Base-by-base conservation (phyloP, 2,888 invertebrate genomes). In the Monoplex corrugatus region DNA sequence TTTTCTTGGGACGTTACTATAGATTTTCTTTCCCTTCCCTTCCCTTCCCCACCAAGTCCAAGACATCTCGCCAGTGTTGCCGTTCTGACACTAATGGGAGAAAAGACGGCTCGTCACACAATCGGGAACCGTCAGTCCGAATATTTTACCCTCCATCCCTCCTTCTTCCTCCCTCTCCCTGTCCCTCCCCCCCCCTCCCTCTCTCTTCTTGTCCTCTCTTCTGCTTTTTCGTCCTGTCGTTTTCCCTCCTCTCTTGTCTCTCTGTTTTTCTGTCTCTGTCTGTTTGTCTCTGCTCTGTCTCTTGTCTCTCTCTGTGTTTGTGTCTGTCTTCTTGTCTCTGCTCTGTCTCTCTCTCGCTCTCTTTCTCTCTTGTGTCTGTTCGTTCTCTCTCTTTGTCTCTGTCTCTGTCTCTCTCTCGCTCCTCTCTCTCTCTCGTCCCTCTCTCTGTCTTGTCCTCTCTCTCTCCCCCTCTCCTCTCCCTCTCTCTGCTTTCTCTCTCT, bases 1-100 rank as follows among this genome's bases (percentile, higher is more conserved):
- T 90, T 90, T 90, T 90, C 90, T 89, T 87, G 87, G 83, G 90
- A 84, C 87, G 89, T 89, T 89, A 84, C 89, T 90, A 90, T 90
- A 89, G 90, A 90, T 90, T 90, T 90, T 90, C 86, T n/a, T n/a
- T n/a, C n/a, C n/a, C n/a, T n/a, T n/a, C n/a, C n/a, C n/a, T n/a
- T n/a, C n/a, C n/a, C n/a, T n/a, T 35, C 87, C 43, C 45, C 63
- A 63, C 45, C 35, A 16, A 63, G 75, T 43, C 85, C 82, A 87
- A 88, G 68, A 68, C 83, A 82, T 63, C 63, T 57, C 83, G 32
- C 40, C 80, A 68, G 68, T 63, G 38, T 88, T 82, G 32, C 83
- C 63, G 82, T 38, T 40, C 87, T 87, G 87, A 87, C 87, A 45
- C 88, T 88, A 88, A 88, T 88, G 88, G 88, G 82, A 57, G 80